These are phyloP conservation scores for Fundulus diaphanus DNA, from an alignment of 2,797 vertebrate species.

Conservation along the genomic window DNA sequence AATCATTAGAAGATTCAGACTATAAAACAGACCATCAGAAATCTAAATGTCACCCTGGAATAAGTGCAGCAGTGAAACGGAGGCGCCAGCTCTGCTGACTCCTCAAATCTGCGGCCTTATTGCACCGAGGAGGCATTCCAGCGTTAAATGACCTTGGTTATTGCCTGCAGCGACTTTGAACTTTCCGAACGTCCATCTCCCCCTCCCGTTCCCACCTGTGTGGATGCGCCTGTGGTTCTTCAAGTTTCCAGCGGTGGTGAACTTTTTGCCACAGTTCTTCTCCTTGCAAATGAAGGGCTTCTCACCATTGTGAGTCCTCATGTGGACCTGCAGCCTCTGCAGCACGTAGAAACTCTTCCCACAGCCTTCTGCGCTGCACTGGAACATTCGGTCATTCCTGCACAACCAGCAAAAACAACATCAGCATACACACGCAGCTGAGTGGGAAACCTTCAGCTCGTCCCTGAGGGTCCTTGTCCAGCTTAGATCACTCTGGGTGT, in stretches of 20 bases:
- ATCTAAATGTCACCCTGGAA: slow-evolving; percentile 45
- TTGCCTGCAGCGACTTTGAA: slow-evolving; percentile 32
- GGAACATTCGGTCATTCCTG: slow-evolving; percentile 97
- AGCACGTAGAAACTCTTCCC: slow-evolving; percentile 99
- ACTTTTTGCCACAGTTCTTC: slow-evolving; percentile 95
- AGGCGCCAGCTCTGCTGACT: slow-evolving; percentile 60
- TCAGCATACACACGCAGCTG: neutral
- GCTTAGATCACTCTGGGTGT: neutral
- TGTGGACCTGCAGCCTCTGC: slow-evolving; percentile 97
- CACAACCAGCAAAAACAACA: slow-evolving; percentile 10
- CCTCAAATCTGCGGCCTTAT: slow-evolving; percentile 47
- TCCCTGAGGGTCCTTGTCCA: neutral
- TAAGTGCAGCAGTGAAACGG: slow-evolving; percentile 47
- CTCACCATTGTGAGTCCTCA: slow-evolving; percentile 98
- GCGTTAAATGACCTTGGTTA: slow-evolving; percentile 48
- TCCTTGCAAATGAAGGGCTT: slow-evolving; percentile 95
- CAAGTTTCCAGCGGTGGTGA: slow-evolving; percentile 97
- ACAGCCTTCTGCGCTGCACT: slow-evolving; percentile 94
- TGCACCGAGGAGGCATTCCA: slow-evolving; percentile 60
- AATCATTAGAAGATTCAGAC: slow-evolving; percentile 18
- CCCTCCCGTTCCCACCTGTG: slow-evolving; percentile 85
- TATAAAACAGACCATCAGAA: slow-evolving; percentile 43
- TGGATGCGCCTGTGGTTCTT: slow-evolving; percentile 97
- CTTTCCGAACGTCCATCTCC: slow-evolving; percentile 1
- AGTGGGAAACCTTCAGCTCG: neutral